These are phyloP conservation scores for Solen grandis DNA, from an alignment of 1,140 invertebrate species.

Conservation along the genomic window DNA sequence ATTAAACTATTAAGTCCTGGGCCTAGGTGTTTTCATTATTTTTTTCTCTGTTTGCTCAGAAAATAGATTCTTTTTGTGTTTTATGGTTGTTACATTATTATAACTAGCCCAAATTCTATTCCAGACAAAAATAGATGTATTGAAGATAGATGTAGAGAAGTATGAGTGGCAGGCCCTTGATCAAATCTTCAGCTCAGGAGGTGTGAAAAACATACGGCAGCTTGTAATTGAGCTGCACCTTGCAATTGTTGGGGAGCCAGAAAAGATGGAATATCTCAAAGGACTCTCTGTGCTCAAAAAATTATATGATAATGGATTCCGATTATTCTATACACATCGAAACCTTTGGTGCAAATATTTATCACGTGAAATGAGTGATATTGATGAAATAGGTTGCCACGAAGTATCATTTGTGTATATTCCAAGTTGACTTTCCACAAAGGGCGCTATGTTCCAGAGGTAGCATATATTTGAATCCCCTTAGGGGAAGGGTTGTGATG, in stretches of 20 bases:
- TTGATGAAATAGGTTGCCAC: constrained; percentile 52
- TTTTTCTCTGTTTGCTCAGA: too few relatives aligned
- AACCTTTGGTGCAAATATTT: constrained; percentile 52
- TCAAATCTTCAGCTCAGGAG: constrained; percentile 44
- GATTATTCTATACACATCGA: constrained; percentile 46
- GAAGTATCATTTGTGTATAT: constrained; percentile 50
- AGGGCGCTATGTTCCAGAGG: neutral
- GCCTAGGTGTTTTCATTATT: too few relatives aligned
- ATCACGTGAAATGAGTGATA: constrained; percentile 13
- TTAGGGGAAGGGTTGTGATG: too few relatives aligned
- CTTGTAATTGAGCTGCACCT: constrained; percentile 44
- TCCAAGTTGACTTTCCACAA: constrained; percentile 23
- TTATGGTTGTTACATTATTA: too few relatives aligned
- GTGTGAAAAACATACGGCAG: constrained; percentile 34
- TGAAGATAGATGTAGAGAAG: constrained; percentile 56
- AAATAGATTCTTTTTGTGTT: too few relatives aligned
- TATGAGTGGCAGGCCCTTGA: constrained; percentile 48
- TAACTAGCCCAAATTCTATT: neutral
- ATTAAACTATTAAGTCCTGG: too few relatives aligned
- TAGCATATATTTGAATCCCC: too few relatives aligned
- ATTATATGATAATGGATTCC: constrained; percentile 46
- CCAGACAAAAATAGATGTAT: constrained; percentile 45
- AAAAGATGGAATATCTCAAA: constrained; percentile 36
- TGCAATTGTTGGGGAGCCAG: constrained; percentile 26
- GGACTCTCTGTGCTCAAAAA: constrained; percentile 35